phyloP scores from a whole-genome alignment of 2,888 invertebrate genomes.

The Rhimphoctona megacephalus region DNA sequence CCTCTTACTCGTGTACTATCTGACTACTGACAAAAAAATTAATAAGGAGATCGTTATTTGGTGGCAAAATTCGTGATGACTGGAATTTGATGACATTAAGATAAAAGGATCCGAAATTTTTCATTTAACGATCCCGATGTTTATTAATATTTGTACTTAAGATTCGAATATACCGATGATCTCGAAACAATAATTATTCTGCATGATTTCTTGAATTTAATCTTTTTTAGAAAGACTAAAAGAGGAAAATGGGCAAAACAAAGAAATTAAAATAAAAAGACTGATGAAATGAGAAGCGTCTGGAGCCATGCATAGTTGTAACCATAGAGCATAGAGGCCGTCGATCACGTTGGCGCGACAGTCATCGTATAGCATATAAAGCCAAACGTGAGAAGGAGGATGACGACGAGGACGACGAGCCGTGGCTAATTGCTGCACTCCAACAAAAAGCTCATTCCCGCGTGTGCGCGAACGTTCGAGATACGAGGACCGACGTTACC shows the following conservation, averaged over 20 bases:
- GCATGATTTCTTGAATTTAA: background rate
- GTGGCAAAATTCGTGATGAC: too few species aligned
- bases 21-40: too few species aligned
- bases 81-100: too few species aligned
- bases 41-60: too few species aligned
- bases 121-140: conserved; percentile 13
- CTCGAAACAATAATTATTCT: background rate
- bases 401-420: conserved; percentile 79
- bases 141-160: background rate
- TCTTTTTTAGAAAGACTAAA: background rate
- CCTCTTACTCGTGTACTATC: too few species aligned
- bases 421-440: conserved; percentile 82
- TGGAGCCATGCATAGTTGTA: conserved; percentile 52
- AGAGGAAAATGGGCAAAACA: background rate
- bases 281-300: conserved; percentile 13
- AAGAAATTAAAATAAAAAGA: background rate
- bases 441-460: conserved; percentile 80
- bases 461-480: conserved; percentile 67
- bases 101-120: background rate
- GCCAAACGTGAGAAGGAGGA: conserved; percentile 63
- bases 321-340: conserved; percentile 64
- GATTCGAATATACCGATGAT: background rate
- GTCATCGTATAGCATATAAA: conserved; percentile 61
- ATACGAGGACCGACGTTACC: conserved; percentile 50
- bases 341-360: conserved; percentile 71